Base-by-base conservation (phyloP, 2,113 vertebrate species). In the Psittacara wagleri region DNA sequence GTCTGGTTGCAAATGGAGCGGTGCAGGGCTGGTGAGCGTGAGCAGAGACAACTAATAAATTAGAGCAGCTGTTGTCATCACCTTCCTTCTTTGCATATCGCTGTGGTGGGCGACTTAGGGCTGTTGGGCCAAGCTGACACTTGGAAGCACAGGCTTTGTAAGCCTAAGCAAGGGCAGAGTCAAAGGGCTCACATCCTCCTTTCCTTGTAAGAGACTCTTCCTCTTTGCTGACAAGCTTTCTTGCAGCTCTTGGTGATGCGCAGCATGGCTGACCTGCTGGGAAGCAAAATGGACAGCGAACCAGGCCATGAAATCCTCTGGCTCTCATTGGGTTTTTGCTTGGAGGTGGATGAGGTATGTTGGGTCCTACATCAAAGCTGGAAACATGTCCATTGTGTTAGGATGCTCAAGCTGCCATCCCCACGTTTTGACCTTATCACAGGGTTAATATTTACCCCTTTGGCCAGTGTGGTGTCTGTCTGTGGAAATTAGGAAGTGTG, bases 371-470 rank as follows among this genome's bases (percentile, higher is more conserved):
- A 0, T 39, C 51, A 43, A 57, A 62, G 29, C 43, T 90, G 62
- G 37, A 78, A 51, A 52, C 1, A 0, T 43, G 19, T 55, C 44
- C 8, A 1, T 59, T 17, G 55, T 25, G 46, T 57, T 69, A 39
- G 64, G 33, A 33, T 3, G 52, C 41, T 41, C 52, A 18, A 35
- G 51, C 55, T 52, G 33, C 33, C 19, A 7, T 66, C 52, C 75
- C 51, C 0, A 0, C 3, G 0, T 19, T 22, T 9, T 17, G 64
- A 41, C 52, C 61, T 57, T 83, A 16, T 73, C 54, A 6, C 48
- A 51, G n/a, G 43, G 66, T 74, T 86, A 31, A 37, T 74, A 33
- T 59, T 78, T 46, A 74, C 48, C 48, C 27, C 1, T 41, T 39
- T 15, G 9, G 27, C 35, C 24, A 43, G 28, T 35, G 63, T 29